A percentile compares a stretch with the other conserved stretches of the same genome.
These are phyloP conservation scores for Accipiter virgatus DNA, from an alignment of 2,113 vertebrate genomes.

Conservation along the genomic window DNA sequence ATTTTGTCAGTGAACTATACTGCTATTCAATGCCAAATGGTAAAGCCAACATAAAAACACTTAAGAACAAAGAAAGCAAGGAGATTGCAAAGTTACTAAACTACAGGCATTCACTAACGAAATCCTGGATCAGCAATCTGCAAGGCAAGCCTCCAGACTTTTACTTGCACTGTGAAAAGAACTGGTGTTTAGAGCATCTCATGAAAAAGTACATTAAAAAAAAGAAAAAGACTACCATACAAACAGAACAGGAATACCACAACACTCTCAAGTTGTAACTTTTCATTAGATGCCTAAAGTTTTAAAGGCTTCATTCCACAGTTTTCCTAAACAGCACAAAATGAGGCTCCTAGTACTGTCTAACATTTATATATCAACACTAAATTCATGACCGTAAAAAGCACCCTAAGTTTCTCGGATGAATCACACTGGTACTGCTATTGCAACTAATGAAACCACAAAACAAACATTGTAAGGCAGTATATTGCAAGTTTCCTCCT, in stretches of 20 bases:
- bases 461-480: background rate
- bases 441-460: background rate
- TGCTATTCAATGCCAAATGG: background rate
- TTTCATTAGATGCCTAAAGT: background rate
- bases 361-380: background rate
- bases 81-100: background rate
- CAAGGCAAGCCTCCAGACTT: background rate
- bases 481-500: background rate
- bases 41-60: background rate
- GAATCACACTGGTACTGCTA: background rate
- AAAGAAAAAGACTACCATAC: background rate
- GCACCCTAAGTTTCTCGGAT: background rate
- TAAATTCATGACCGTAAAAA: background rate
- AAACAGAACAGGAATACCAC: background rate
- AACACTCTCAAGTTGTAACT: background rate
- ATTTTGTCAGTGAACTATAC: background rate
- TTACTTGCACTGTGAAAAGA: background rate
- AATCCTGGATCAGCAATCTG: background rate
- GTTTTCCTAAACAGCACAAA: background rate
- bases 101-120: background rate
- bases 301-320: background rate
- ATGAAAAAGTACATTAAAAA: background rate
- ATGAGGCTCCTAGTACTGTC: background rate
- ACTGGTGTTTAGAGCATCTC: background rate
- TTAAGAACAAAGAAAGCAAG: background rate